Percentiles rank a stretch among this genome's conserved stretches.
These are phyloP conservation scores for Cephalopholis sonnerati DNA, from an alignment of 2,113 vertebrate species.

Conservation along the genomic window DNA sequence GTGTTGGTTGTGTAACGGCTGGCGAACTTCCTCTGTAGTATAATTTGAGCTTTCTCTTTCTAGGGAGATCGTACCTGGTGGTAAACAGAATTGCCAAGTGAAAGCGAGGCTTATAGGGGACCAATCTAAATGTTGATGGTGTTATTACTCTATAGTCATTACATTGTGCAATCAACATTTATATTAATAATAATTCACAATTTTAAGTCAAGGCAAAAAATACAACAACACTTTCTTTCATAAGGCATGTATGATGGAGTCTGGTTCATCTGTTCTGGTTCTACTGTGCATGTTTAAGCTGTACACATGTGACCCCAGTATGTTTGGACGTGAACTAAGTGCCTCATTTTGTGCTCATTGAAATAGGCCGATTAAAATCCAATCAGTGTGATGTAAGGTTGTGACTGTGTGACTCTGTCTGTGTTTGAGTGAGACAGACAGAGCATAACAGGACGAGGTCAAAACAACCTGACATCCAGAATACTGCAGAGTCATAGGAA, in stretches of 20 bases:
- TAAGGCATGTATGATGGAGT: neutral
- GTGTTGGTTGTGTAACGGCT: too few species aligned
- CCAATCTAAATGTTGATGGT: too few species aligned
- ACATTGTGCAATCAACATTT: too few species aligned
- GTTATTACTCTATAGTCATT: too few species aligned
- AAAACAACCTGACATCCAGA: constrained; percentile 22
- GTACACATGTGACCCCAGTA: neutral
- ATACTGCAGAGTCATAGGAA: constrained; percentile 52
- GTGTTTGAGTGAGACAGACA: neutral
- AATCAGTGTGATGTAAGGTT: neutral
- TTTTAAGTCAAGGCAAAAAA: too few species aligned
- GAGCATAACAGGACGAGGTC: neutral
- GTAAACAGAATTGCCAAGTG: too few species aligned
- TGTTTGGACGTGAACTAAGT: constrained; percentile 10
- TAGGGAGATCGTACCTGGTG: too few species aligned
- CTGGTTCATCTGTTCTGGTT: neutral
- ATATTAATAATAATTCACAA: too few species aligned
- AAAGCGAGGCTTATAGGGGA: too few species aligned
- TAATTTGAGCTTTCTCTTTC: too few species aligned
- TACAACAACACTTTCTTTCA: neutral
- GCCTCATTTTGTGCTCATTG: neutral
- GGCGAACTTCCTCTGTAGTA: too few species aligned
- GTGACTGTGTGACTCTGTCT: constrained; percentile 13
- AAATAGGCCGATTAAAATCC: constrained; percentile 28
- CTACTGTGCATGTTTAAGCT: too few species aligned